Percentiles rank a stretch among this genome's conserved stretches.
phyloP scores from a whole-genome alignment of 2,113 vertebrate species.

The Saimiri boliviensis region DNA sequence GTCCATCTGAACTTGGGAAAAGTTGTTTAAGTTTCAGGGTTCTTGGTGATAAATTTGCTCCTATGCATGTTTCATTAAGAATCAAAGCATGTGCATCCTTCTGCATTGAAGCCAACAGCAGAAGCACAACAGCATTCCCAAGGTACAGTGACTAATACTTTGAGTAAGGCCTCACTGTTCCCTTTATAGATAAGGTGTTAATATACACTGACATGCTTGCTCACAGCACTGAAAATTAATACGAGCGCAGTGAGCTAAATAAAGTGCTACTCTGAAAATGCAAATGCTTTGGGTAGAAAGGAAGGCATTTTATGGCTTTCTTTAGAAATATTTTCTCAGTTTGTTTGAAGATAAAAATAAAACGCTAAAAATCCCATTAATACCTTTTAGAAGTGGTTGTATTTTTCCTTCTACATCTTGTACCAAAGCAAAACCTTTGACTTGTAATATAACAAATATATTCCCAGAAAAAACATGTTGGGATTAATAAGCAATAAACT shows the following conservation, averaged over 20 bases:
- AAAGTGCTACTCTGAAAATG: conserved; percentile 79
- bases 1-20: conserved; percentile 45
- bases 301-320: conserved; percentile 81
- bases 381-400: background rate
- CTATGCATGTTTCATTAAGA: conserved; percentile 80
- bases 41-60: conserved; percentile 56
- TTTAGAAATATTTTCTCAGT: conserved; percentile 80
- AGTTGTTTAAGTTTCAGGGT: conserved; percentile 31
- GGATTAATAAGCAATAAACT: conserved; percentile 30
- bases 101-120: conserved; percentile 72
- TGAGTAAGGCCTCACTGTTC: conserved; percentile 82
- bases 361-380: conserved; percentile 55
- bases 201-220: conserved; percentile 85
- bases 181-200: conserved; percentile 89
- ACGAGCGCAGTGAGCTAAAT: conserved; percentile 79
- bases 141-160: conserved; percentile 82
- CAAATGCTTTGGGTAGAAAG: conserved; percentile 75
- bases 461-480: conserved; percentile 35
- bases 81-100: conserved; percentile 75
- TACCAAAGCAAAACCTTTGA: conserved; percentile 37
- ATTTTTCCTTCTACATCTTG: conserved; percentile 45
- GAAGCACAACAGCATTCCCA: conserved; percentile 77
- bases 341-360: conserved; percentile 81
- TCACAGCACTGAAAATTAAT: conserved; percentile 85
- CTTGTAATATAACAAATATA: background rate